Conservation (phyloP, 2,888 invertebrate species). For the Caenorhabditis japonica region DNA sequence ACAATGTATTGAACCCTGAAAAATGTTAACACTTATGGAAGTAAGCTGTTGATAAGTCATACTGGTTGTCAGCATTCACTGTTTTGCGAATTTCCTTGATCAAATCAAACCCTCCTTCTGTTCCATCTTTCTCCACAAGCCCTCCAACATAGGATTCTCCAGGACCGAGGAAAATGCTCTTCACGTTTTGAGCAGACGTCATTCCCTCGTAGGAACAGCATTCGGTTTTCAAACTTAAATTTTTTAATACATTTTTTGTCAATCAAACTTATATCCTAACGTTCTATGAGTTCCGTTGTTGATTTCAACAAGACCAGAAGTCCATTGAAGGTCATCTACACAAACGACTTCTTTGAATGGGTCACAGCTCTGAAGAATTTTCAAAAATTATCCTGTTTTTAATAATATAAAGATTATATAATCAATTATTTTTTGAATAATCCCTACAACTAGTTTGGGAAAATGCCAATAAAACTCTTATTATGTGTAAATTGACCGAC, state of each 20-base stretch:
- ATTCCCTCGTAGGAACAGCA: constrained; percentile 71
- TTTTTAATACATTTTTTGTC: neutral
- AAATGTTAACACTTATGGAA: neutral
- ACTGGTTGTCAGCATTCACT: constrained; percentile 65
- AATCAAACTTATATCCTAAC: constrained; percentile 40
- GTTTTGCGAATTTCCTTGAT: constrained; percentile 74
- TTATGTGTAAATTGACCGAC: constrained; percentile 1
- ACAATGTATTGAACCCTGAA: constrained; percentile 71
- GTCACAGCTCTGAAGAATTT: constrained; percentile 53
- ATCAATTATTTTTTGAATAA: neutral
- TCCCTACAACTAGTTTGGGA: no score
- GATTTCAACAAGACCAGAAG: constrained; percentile 68
- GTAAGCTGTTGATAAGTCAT: constrained; percentile 7
- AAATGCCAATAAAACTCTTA: constrained; percentile 13
- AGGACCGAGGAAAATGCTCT: constrained; percentile 65
- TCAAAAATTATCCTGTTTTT: neutral
- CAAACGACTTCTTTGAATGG: constrained; percentile 66
- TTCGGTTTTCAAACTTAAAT: constrained; percentile 64
- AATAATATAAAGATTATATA: constrained; percentile 1
- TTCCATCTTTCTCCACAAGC: constrained; percentile 52
- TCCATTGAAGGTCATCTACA: constrained; percentile 68
- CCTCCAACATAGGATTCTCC: constrained; percentile 68
- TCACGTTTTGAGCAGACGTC: constrained; percentile 56
- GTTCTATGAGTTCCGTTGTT: constrained; percentile 74
- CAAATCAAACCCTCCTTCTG: constrained; percentile 68